phyloP scores from a whole-genome alignment of 2,113 vertebrate genomes.

The Antennarius striatus region DNA sequence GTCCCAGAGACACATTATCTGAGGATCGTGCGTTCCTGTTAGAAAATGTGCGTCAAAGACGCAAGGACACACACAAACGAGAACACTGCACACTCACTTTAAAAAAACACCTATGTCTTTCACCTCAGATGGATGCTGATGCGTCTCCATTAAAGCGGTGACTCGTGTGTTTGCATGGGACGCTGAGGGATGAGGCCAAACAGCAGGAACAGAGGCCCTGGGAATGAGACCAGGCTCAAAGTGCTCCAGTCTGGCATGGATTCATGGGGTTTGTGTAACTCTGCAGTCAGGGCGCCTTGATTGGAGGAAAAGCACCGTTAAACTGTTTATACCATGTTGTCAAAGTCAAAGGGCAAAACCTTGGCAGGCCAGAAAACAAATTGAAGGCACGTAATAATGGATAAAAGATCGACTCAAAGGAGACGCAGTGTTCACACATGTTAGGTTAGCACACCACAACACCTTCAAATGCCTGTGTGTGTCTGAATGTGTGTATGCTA shows the following conservation, averaged over 20 bases:
- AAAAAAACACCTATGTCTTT: too few species aligned
- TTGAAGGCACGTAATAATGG: conserved; percentile 31
- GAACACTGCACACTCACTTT: too few species aligned
- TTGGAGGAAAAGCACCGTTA: conserved; percentile 34
- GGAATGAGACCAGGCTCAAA: not conserved
- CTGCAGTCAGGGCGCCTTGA: conserved; percentile 4
- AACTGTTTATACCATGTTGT: conserved; percentile 36
- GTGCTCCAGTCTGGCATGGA: not conserved
- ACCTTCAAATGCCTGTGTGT: conserved; percentile 52
- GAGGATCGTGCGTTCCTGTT: too few species aligned
- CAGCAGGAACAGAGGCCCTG: too few species aligned
- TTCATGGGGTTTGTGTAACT: conserved; percentile 16
- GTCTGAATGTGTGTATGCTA: conserved; percentile 63
- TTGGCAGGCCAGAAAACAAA: conserved; percentile 20
- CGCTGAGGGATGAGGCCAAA: too few species aligned
- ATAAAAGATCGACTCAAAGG: conserved; percentile 46
- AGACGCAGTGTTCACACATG: conserved; percentile 37
- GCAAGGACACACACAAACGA: too few species aligned
- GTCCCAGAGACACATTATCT: too few species aligned
- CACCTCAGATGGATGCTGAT: too few species aligned
- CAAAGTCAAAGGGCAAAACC: conserved; percentile 30
- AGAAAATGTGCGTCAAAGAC: too few species aligned
- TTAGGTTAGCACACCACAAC: conserved; percentile 63
- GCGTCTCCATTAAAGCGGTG: too few species aligned
- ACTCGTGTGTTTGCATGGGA: too few species aligned